Base-by-base conservation (phyloP, 2,113 vertebrate genomes). In the Apteryx mantelli region DNA sequence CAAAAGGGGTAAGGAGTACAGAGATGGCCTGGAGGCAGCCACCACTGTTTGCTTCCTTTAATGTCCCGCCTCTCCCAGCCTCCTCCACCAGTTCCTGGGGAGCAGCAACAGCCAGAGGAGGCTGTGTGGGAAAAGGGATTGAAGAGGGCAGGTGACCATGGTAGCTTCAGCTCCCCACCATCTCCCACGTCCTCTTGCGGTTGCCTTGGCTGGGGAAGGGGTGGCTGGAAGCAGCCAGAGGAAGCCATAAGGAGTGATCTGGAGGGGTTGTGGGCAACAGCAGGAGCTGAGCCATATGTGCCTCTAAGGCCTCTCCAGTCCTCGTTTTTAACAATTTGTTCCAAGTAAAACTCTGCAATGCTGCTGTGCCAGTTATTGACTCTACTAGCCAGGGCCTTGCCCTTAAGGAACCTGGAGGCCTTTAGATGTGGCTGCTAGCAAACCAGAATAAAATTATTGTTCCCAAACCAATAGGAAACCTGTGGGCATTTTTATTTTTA, bases 401-500 rank as follows among this genome's bases (percentile, higher is more conserved):
- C 77, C 70, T 25, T 40, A 5, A 50, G 82, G 78, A 92, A 20
- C 55, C 63, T 65, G 8, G n/a, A 70, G 70, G 24, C 55, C 46
- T 56, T 77, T 69, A 70, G 13, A 24, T 46, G 32, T 55, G 69
- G 19, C 53, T 61, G 52, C 48, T 11, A 55, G 30, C 63, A 76
- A 76, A n/a, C 34, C 61, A 42, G 63, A 61, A 63, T 61, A 40
- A 71, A 71, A 50, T 22, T 7, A 24, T 34, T 69, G 58, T 50
- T 70, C 19, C 40, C 48, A 76, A 70, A 82, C 4, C 50, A 52
- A 19, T 11, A 58, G 30, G 56, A 34, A 34, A 32, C 22, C 9
- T 76, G 34, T 0, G 0, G 10, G 15, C 4, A 16, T 46, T 5
- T 5, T 38, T 79, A 13, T 8, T 66, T 86, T 58, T 52, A 44